phyloP scores from a whole-genome alignment of 2,113 vertebrate genomes.

The Halichoeres trimaculatus region DNA sequence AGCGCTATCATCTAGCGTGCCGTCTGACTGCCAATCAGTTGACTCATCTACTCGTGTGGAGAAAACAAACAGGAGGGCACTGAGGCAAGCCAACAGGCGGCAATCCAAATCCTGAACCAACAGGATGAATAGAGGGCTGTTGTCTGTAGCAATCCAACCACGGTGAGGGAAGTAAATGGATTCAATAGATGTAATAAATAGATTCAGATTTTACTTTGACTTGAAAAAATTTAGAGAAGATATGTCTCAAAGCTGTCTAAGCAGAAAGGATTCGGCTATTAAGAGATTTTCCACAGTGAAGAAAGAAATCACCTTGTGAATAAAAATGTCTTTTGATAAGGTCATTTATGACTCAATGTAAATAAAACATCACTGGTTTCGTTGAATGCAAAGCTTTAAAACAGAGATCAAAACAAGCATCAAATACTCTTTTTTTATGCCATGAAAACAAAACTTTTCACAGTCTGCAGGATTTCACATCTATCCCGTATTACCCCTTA shows the following conservation, averaged over 20 bases:
- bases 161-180: constrained; percentile 36
- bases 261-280: constrained; percentile 10
- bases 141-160: constrained; percentile 49
- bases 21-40: constrained; percentile 70
- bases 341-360: background rate
- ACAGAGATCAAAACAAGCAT: background rate
- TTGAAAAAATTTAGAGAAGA: constrained; percentile 29
- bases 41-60: constrained; percentile 62
- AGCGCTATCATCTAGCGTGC: constrained; percentile 45
- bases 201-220: constrained; percentile 33
- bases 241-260: background rate
- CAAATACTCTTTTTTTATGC: background rate
- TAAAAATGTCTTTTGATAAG: constrained; percentile 4
- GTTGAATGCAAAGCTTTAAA: background rate
- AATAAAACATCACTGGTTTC: background rate
- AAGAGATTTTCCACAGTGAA: background rate
- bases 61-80: constrained; percentile 67
- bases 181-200: constrained; percentile 38
- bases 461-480: background rate
- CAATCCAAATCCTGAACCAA: constrained; percentile 48
- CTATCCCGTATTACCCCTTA: constrained; percentile 22
- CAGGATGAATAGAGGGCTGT: constrained; percentile 48
- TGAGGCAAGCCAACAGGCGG: constrained; percentile 56
- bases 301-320: background rate
- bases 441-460: background rate